Base-by-base conservation (phyloP, 2,113 vertebrate species). In the Bubo scandiacus region DNA sequence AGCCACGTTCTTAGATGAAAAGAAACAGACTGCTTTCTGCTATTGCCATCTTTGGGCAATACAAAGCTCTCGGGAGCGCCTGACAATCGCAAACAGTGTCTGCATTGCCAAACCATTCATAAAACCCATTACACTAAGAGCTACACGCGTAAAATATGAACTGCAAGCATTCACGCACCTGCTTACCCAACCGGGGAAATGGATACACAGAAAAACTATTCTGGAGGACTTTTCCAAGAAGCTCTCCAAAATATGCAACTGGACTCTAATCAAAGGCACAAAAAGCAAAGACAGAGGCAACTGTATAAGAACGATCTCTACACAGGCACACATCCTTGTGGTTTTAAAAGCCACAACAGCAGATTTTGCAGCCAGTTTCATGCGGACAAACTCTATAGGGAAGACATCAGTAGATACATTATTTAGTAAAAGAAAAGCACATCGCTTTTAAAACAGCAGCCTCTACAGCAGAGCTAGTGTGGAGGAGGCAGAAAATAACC, bases 1-100 rank as follows among this genome's bases (percentile, higher is more conserved):
- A 66, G 62, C 7, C 5, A 21, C 17, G 38, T 62, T 70, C 40
- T 62, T 17, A 9, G 17, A 38, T 30, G 14, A 38, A 70, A 59
- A 40, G 30, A 59, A 51, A 26, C 6, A 2, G 47, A 57, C 29
- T 1, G 7, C 27, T 38, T 54, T 55, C 42, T n/a, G 34, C 22
- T 80, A 5, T 47, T 2, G 1, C 23, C 19, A 36, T 29, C 75
- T 54, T 32, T 25, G 42, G 42, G 30, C 49, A 63, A n/a, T 29
- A 40, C 65, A 79, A 54, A 34, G 49, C 29, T 55, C 40, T 34
- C 0, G 1, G 40, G 49, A 55, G 34, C 58, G 47, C 40, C 10
- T 1, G 1, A 13, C 23, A 55, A 11, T 14, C 34, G 27, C 3
- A 0, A 38, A 54, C 2, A 0, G 49, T 2, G 0, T n/a, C 61